A percentile compares a stretch with the other conserved stretches of the same genome.
Conservation (phyloP, 2,797 vertebrate genomes). For the Antennarius maculatus region DNA sequence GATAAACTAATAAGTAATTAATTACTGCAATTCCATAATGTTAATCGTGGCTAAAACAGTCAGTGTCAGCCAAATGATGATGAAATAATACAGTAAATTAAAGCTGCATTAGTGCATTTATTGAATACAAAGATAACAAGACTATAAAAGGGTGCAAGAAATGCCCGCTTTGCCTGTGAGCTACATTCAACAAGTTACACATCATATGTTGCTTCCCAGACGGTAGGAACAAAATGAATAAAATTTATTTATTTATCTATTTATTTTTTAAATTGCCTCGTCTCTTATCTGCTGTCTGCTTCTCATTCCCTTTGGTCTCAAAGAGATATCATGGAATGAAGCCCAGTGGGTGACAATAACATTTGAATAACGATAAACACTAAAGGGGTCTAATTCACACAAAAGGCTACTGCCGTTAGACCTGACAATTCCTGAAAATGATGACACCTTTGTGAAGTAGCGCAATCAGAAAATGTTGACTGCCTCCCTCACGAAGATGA, state of each 20-base stretch:
- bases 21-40: no score
- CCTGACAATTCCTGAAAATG: slow-evolving; percentile 33
- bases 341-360: slow-evolving; percentile 48
- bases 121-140: neutral
- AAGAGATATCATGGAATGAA: slow-evolving; percentile 23
- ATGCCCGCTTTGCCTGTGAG: neutral
- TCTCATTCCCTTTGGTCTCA: slow-evolving; percentile 14
- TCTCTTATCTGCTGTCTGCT: neutral
- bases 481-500: slow-evolving; percentile 18
- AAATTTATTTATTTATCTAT: no score
- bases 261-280: no score
- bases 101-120: neutral
- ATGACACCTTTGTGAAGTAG: slow-evolving; percentile 15
- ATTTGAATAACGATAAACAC: slow-evolving; percentile 53
- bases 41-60: neutral
- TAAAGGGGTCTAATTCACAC: slow-evolving; percentile 40
- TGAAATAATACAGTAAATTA: no score
- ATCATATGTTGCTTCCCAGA: neutral
- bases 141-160: neutral
- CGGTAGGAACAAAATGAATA: neutral
- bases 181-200: neutral
- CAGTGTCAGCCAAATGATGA: neutral
- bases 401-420: slow-evolving; percentile 12
- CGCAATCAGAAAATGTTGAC: slow-evolving; percentile 20
- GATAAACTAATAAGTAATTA: no score